Percentiles rank a stretch among this genome's conserved stretches.
Evolutionary conservation across 2,797 vertebrate genomes (phyloP).

Genomic region (Mormyrus proboscirostris): DNA sequence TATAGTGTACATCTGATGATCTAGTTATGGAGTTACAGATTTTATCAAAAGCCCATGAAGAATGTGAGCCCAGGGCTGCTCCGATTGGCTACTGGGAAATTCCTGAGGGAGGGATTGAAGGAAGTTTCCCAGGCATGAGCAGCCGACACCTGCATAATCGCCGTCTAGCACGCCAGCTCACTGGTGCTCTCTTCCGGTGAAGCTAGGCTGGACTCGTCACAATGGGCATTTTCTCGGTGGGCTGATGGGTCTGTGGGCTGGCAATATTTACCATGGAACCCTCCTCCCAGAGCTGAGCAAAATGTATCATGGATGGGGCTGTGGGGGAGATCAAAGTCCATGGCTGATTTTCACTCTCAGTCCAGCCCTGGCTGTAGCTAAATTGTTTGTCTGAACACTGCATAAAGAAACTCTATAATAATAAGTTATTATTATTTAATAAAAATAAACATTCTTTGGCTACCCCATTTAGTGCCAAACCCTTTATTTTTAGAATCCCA

Average conservation of each 20-base stretch:
- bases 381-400: neutral
- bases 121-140: neutral
- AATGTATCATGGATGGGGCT: neutral
- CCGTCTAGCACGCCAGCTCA: neutral
- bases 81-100: neutral
- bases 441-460: neutral
- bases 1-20: neutral
- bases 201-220: neutral
- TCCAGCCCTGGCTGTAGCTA: neutral
- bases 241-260: neutral
- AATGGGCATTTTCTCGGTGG: neutral
- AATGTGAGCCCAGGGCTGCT: neutral
- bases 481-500: neutral
- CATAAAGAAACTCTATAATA: neutral
- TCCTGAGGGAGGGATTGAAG: neutral
- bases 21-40: neutral
- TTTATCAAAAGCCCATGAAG: neutral
- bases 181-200: neutral
- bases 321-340: neutral
- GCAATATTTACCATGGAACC: neutral
- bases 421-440: no score
- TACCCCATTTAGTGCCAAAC: neutral
- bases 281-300: neutral
- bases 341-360: neutral
- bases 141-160: neutral